phyloP scores from a whole-genome alignment of 1,140 invertebrate species.

The Artemia franciscana region DNA sequence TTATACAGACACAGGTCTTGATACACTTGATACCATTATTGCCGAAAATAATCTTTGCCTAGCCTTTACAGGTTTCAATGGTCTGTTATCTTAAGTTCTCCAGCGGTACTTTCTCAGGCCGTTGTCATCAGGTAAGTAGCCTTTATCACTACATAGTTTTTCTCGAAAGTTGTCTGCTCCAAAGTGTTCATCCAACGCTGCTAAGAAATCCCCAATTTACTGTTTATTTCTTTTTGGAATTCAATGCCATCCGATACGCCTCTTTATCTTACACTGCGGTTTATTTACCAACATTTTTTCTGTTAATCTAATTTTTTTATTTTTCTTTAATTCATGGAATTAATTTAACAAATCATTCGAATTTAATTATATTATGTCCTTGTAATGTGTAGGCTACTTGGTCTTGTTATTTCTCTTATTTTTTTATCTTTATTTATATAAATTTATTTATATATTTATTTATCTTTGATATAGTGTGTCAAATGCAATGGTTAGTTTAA shows the following conservation, averaged over 20 bases:
- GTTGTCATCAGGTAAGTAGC: no score
- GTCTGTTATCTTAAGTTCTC: no score
- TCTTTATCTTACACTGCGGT: background rate
- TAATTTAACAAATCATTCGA: background rate
- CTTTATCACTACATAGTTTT: no score
- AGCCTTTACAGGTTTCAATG: background rate
- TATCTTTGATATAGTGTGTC: no score
- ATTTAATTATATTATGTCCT: background rate
- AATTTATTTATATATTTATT: no score
- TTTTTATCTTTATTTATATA: background rate
- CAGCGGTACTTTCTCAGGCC: no score
- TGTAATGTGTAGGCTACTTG: background rate
- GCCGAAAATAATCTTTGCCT: background rate
- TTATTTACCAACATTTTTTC: background rate
- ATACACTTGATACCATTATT: background rate
- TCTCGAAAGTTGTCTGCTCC: no score
- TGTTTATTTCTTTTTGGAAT: background rate
- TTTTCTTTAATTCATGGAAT: background rate
- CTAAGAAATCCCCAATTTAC: background rate
- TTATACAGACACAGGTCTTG: background rate
- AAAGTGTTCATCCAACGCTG: background rate
- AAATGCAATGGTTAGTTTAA: no score
- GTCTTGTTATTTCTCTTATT: background rate
- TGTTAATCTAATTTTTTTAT: background rate
- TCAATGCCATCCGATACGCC: background rate